Evolutionary conservation across 2,113 vertebrate genomes (phyloP), one percentile per base, ranked within the genome.

Genomic region (Saguinus imperator): DNA sequence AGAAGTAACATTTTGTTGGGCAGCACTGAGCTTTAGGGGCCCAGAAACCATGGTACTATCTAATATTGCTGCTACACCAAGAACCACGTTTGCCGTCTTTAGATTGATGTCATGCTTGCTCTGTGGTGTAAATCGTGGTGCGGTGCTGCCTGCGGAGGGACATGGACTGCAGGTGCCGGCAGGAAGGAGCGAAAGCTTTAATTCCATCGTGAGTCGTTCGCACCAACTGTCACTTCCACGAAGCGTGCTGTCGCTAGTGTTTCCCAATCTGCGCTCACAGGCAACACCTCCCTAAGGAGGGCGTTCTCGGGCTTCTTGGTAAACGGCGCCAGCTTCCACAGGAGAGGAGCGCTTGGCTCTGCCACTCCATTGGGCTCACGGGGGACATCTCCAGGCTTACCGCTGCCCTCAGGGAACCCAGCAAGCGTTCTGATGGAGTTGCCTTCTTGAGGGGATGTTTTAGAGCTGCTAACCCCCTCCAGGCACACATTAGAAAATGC

Each of bases 81-180:
- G 37, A 70, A 66, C n/a, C n/a, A 64, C 16, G 23, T 1, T 50
- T 57, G 29, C 16, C 8, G 2, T 20, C 37, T 43, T 8, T 27
- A 52, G 40, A 43, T 25, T 32, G 17, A 1, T 10, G 14, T 7
- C 40, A 0, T 0, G 17, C 16, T 11, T 0, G 43, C 6, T 9
- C 40, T 14, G 0, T 1, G 9, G 18, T 0, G 1, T 6, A 8
- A 3, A 5, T 8, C 13, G 0, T n/a, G 1, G 3, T 4, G 32
- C 37, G 6, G 0, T 13, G 0, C 1, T 21, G 50, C 75, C 55
- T 55, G 0, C 8, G 5, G 57, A 70, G 48, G 58, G 37, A 17
- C 8, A 7, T 0, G 4, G 21, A 5, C 55, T 20, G 0, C 0
- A 0, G 32, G 5, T 8, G 1, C 52, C 21, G 0, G 3, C 35